Evolutionary conservation across 2,888 invertebrate genomes (phyloP).

Genomic region (Cheilosia variabilis): DNA sequence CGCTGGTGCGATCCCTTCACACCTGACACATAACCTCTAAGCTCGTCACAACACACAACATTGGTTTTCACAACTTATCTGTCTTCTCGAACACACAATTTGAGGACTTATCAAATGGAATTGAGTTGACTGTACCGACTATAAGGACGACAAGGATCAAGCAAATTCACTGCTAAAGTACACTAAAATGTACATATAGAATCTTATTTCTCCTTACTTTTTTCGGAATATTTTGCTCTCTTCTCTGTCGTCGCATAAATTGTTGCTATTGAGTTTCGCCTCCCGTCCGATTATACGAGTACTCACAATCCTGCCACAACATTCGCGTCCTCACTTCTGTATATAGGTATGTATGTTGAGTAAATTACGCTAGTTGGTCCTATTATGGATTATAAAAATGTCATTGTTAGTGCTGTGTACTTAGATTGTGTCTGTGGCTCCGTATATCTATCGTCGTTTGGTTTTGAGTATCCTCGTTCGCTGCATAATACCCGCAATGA

Average conservation of each 20-base stretch:
- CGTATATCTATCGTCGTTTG: conserved; percentile 1
- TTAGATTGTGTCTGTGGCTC: conserved; percentile 19
- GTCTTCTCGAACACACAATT: conserved; percentile 27
- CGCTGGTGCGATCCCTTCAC: too few relatives aligned
- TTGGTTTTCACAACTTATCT: conserved; percentile 21
- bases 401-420: conserved; percentile 27
- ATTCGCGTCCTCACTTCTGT: neutral
- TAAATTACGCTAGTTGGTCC: conserved; percentile 50
- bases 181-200: neutral
- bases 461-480: conserved; percentile 13
- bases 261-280: conserved; percentile 21
- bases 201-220: neutral
- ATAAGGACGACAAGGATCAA: conserved; percentile 33
- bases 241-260: conserved; percentile 19
- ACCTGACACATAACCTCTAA: conserved; percentile 29
- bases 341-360: conserved; percentile 18
- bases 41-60: conserved; percentile 35
- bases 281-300: neutral
- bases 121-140: conserved; percentile 27
- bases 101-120: conserved; percentile 46
- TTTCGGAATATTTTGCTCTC: conserved; percentile 1
- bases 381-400: conserved; percentile 59
- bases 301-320: neutral
- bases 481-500: conserved; percentile 20
- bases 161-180: conserved; percentile 24